A percentile compares a stretch with the other conserved stretches of the same genome.
Conservation (phyloP, 2,113 vertebrate genomes). For the Odontophorus gujanensis region DNA sequence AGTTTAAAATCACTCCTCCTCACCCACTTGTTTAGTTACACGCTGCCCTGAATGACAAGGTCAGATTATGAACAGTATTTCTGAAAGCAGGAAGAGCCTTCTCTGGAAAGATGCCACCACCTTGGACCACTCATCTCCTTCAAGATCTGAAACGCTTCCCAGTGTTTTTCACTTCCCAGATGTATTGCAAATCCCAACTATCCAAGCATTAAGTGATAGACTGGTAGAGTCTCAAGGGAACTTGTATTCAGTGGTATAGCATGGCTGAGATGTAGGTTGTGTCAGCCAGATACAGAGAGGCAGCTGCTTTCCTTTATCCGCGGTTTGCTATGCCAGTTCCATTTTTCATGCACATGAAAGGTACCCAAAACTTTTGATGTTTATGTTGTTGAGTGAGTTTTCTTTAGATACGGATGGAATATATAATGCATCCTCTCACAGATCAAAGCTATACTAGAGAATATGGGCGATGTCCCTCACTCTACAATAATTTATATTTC, state of each 20-base stretch:
- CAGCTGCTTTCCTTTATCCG: constrained; percentile 1
- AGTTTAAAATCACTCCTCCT: neutral
- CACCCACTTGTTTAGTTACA: neutral
- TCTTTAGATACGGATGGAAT: neutral
- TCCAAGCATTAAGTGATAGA: constrained; percentile 13
- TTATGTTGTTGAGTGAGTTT: neutral
- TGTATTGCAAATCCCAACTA: constrained; percentile 12
- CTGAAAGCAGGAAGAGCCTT: constrained; percentile 31
- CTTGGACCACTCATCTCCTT: constrained; percentile 23
- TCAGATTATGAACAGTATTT: constrained; percentile 18
- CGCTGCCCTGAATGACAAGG: neutral
- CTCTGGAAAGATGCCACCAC: constrained; percentile 42
- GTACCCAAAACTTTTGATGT: neutral
- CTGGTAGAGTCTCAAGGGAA: constrained; percentile 16
- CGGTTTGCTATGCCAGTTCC: neutral
- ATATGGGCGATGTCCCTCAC: neutral
- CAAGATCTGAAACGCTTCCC: constrained; percentile 16
- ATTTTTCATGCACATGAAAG: neutral
- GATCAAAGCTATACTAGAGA: neutral
- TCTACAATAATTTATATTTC: constrained; percentile 38
- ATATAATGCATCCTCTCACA: neutral
- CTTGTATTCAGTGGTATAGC: neutral
- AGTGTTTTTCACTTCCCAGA: constrained; percentile 33
- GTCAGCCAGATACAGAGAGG: neutral
- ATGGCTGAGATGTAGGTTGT: neutral